Base-by-base conservation (phyloP, 1,140 invertebrate species). In the Limonius californicus region DNA sequence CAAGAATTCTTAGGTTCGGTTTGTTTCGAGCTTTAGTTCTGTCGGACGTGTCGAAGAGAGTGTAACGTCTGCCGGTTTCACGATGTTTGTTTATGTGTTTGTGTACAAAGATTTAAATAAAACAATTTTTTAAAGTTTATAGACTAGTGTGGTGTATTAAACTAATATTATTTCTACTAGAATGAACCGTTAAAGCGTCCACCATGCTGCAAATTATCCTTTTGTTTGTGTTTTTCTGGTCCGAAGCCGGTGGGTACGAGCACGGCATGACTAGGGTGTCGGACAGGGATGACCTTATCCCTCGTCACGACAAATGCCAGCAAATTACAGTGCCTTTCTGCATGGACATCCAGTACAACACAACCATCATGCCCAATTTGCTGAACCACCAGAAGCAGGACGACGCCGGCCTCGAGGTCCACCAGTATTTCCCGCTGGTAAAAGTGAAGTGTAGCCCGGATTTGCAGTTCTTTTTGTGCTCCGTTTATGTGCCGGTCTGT, bases 321-420 rank as follows among this genome's bases (percentile, higher is more conserved):
- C 88, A 89, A 1, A 97, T 98, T 62, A 94, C 88, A 2, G 94
- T 98, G 61, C 89, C 89, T 9, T 83, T 97, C 68, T 99, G 97
- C 79, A 88, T 88, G 77, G 89, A 96, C 71, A 91, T 98, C 57
- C 85, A 85, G 27, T 99, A 99, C 77, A 99, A 98, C 77, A 83
- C 89, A 77, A 99, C 96, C 0, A 96, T 97, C 59, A 94, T 97
- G 87, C 96, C 95, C 2, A 99, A 98, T 80, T 73, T 97, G 27
- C 79, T 98, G 64, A 89, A 92, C 57, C 97, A 99, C 71, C 86
- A 89, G 55, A 95, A 90, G 68, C 95, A 99, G 78, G 92, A 97
- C 69, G 95, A 98, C 69, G 97, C 97, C 15, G 95, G 91, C 0
- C 79, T 91, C 54, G 95, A 98, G 70, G 88, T 99, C 0, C 91